Evolutionary conservation across 2,888 invertebrate species (phyloP).

Genomic region (Rotaria macrura): DNA sequence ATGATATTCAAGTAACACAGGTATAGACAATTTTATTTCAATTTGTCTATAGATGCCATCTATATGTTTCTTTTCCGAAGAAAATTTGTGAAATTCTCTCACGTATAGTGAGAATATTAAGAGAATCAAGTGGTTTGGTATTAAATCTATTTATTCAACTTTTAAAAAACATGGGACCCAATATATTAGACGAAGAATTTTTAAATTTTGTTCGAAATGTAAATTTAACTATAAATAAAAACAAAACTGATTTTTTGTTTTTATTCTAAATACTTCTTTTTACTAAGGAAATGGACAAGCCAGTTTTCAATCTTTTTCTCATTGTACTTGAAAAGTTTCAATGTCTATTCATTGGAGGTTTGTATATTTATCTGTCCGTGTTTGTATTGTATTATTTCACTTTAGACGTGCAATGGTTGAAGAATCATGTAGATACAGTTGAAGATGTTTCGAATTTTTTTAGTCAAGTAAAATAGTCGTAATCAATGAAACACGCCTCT

Average conservation of each 20-base stretch:
- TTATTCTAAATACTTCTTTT: not conserved
- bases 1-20: not conserved
- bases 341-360: not conserved
- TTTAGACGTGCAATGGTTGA: slow-evolving; percentile 48
- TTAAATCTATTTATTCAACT: slow-evolving; percentile 20
- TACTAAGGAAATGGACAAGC: not conserved
- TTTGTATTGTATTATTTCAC: not conserved
- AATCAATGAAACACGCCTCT: slow-evolving; percentile 43
- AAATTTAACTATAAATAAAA: not conserved
- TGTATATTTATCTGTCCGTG: not conserved
- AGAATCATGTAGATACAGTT: slow-evolving; percentile 60
- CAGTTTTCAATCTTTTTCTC: not conserved
- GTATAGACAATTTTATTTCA: not conserved
- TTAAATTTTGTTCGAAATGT: slow-evolving; percentile 20
- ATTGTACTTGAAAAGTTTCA: not conserved
- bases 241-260: not conserved
- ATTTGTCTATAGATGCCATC: not conserved
- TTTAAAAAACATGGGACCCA: not conserved
- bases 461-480: slow-evolving; percentile 43
- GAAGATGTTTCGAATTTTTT: slow-evolving; percentile 62
- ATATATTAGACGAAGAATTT: not conserved
- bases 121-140: slow-evolving; percentile 7
- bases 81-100: slow-evolving; percentile 19
- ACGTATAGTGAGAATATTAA: not conserved
- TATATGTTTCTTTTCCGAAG: not conserved